Base-by-base conservation (phyloP, 2,888 invertebrate genomes). In the Octodonta nipae region DNA sequence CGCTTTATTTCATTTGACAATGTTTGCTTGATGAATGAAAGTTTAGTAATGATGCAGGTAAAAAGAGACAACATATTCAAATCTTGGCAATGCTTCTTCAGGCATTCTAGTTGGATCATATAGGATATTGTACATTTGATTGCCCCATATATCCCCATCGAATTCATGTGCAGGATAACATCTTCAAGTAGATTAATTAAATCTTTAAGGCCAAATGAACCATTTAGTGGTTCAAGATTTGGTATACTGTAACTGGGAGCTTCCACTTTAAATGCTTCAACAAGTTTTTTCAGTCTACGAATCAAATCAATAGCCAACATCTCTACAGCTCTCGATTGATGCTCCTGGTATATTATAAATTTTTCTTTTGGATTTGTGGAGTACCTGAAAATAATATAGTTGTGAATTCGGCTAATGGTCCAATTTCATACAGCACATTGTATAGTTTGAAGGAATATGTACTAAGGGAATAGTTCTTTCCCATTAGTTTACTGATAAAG, bases 51-150 rank as follows among this genome's bases (percentile, higher is more conserved):
- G 1, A 64, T 37, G 30, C 50, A 56, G 26, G 56, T 57, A 3
- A 64, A 37, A 5, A 55, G 27, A 4, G 38, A 26, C 6, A 41
- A 30, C 8, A 49, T 34, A 17, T 42, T 35, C 1, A 34, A 17
- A 13, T 49, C 43, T 20, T 45, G 39, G 24, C 51, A 51, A 28
- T 47, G 44, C 34, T 42, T 46, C 30, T 44, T 47, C 13, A 78
- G 56, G 5, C 73, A 56, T 51, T 83, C 79, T 5, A 80, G 48
- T 27, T 76, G 65, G 12, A 81, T 67, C 2, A 71, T 61, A 33
- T 74, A 65, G 0, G 74, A 65, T 2, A 78, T 50, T 5, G 76
- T 62, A 1, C 71, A 68, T 35, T 75, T 60, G 2, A 63, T 54
- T 0, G 73, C 77, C 1, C 77, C 76, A 49, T 71, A 82, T 4